Percentiles rank a stretch among this genome's conserved stretches.
phyloP scores from a whole-genome alignment of 2,888 invertebrate genomes.

The Lithophane ornitopus region DNA sequence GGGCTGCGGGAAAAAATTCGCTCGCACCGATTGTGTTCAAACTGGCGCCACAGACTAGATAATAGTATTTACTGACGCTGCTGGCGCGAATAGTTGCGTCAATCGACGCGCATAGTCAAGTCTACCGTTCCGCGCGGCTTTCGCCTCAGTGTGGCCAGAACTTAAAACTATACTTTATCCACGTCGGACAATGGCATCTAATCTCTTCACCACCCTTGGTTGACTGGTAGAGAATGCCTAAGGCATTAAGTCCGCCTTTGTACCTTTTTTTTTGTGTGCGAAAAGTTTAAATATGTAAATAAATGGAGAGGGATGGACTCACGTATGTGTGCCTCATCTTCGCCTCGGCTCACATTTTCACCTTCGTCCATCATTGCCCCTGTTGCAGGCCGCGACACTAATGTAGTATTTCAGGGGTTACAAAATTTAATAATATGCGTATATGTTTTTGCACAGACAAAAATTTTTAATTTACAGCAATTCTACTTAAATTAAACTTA shows the following conservation, averaged over 20 bases:
- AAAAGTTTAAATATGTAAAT: too few species aligned
- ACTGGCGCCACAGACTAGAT: background rate
- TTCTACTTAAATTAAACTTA: background rate
- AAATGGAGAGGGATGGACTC: too few species aligned
- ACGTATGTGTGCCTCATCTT: too few species aligned
- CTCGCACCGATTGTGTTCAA: background rate
- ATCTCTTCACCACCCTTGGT: too few species aligned
- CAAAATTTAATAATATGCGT: too few species aligned
- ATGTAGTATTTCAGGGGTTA: too few species aligned
- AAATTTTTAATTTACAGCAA: background rate
- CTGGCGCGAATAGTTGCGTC: background rate
- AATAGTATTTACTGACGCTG: background rate
- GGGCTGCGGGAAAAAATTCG: background rate
- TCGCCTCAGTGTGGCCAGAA: background rate
- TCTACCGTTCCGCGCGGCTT: background rate
- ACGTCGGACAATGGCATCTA: background rate
- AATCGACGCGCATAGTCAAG: background rate
- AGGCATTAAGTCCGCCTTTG: too few species aligned
- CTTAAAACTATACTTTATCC: background rate
- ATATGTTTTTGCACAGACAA: background rate
- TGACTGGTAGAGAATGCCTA: too few species aligned
- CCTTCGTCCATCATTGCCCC: too few species aligned
- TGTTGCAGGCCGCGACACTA: too few species aligned
- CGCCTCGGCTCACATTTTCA: too few species aligned
- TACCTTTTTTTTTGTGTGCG: too few species aligned